phyloP scores from a whole-genome alignment of 2,888 invertebrate genomes.

The Hermaeophaga mercurialis region DNA sequence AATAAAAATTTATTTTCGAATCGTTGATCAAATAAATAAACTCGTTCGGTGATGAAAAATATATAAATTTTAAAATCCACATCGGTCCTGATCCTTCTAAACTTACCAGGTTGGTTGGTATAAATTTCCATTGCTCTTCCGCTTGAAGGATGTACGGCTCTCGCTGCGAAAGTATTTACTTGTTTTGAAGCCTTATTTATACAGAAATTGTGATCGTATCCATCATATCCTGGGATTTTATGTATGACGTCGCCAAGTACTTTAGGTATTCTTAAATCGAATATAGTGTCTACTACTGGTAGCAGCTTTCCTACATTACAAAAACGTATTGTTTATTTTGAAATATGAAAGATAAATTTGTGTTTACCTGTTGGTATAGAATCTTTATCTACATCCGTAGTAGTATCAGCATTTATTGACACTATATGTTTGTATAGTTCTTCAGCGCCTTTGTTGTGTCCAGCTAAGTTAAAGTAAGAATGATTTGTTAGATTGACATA shows the following conservation, averaged over 20 bases:
- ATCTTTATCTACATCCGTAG: conserved; percentile 72
- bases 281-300: conserved; percentile 71
- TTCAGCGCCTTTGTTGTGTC: conserved; percentile 75
- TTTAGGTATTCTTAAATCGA: conserved; percentile 74
- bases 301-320: conserved; percentile 72
- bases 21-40: no score
- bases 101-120: conserved; percentile 80
- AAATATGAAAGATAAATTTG: neutral
- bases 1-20: no score
- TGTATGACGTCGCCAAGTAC: conserved; percentile 70
- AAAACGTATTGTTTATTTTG: no score
- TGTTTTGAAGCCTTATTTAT: conserved; percentile 66
- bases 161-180: conserved; percentile 67
- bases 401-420: conserved; percentile 76
- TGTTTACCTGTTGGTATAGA: conserved; percentile 76
- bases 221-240: conserved; percentile 67
- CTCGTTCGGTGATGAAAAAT: no score
- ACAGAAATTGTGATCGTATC: conserved; percentile 86
- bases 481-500: conserved; percentile 87
- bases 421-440: conserved; percentile 72
- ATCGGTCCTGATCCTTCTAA: neutral
- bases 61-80: no score
- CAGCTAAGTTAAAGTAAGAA: conserved; percentile 90
- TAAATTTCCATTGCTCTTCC: conserved; percentile 74
- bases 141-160: conserved; percentile 68